Base-by-base conservation (phyloP, 1,140 invertebrate genomes). In the Lysiphlebus fabarum region DNA sequence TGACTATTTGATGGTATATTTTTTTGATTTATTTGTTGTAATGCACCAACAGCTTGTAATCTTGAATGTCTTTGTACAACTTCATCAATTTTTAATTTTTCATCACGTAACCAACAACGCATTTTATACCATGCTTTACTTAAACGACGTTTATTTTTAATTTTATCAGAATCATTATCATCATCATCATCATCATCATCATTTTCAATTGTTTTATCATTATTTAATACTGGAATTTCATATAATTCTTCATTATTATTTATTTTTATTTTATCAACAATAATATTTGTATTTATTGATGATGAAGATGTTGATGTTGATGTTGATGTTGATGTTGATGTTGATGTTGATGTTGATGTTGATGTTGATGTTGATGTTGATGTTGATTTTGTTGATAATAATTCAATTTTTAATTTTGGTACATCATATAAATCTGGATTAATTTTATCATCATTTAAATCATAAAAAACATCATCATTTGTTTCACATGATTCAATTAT, bases 101-200 rank as follows among this genome's bases (percentile, higher is more conserved):
- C 82, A 48, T 83, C 82, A 34, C 77, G 75, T 54, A 83, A 53
- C 82, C 82, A 83, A 54, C 71, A 73, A 50, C 82, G 79, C 71
- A 83, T 78, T 49, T 73, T 78, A 8, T 73, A 71, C 81, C 81
- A 83, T 14, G 81, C 81, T 36, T 80, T 80, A 7, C 77, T 72
- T 0, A 83, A 51, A 14, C 79, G 77, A 62, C 76, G 77, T 49
- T 80, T 80, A 37, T 73, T 55, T n/a, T 60, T 60, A 38, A 59
- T 50, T 26, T 54, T 43, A 12, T 50, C 26, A 26, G 17, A 0
- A 26, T 26, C 17, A 26, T 26, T 26, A 4, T 26, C 17, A 26
- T 17, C 17, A 17, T 3, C 1, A 17, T 17, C 3, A 17, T 17
- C 17, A 17, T 26, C 17, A 26, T 26, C 17, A 26, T 0, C 0